Percentiles rank a stretch among this genome's conserved stretches.
These are phyloP conservation scores for Amphipyra tragopoginis DNA, from an alignment of 2,888 invertebrate genomes.

Conservation along the genomic window DNA sequence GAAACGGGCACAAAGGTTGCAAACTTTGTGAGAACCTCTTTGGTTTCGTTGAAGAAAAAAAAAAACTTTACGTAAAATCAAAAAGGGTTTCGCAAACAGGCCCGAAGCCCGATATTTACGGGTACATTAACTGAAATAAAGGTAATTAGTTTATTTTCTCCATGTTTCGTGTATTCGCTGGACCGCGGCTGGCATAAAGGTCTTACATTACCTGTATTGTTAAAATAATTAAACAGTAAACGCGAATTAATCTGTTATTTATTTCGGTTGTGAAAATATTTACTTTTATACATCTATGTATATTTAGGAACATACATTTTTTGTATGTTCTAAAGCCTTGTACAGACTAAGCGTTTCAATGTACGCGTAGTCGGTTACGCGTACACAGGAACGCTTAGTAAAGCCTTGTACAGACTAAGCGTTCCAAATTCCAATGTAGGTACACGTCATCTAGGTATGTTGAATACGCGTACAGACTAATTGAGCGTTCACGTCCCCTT, in stretches of 20 bases:
- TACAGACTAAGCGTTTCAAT: no score
- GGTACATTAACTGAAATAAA: conserved; percentile 45
- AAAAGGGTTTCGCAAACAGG: conserved; percentile 42
- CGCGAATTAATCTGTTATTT: conserved; percentile 47
- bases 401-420: no score
- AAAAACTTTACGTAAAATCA: conserved; percentile 23
- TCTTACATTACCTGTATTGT: conserved; percentile 18
- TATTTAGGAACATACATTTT: background rate
- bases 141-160: conserved; percentile 48
- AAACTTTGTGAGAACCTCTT: conserved; percentile 48
- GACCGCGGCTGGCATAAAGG: conserved; percentile 33
- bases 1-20: conserved; percentile 42
- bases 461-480: no score
- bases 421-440: no score
- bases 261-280: conserved; percentile 34
- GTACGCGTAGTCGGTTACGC: no score
- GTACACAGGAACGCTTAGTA: no score
- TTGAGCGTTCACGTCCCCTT: no score
- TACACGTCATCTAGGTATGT: no score
- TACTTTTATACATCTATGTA: background rate
- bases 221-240: no score
- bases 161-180: conserved; percentile 34
- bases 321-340: no score
- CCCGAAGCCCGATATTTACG: conserved; percentile 48
- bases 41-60: conserved; percentile 36